Base-by-base conservation (phyloP, 1,140 invertebrate genomes). In the Geopemphigus sp. region DNA sequence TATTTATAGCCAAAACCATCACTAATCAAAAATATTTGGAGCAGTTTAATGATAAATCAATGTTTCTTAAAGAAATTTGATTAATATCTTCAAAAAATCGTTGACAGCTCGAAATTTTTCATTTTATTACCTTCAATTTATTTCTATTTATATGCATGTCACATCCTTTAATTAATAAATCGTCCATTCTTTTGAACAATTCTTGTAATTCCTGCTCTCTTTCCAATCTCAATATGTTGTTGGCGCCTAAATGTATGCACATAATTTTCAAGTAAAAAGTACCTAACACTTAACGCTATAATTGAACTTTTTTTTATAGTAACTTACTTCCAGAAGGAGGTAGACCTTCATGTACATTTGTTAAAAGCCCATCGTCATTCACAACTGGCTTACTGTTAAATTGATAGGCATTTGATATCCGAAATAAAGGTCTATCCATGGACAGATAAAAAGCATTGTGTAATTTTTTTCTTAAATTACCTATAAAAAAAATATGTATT, bases 311-410 rank as follows among this genome's bases (percentile, higher is more conserved):
- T 19, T 14, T 80, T 26, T 32, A 11, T 50, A 12, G 45, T 61
- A 50, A 76, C 73, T 76, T 64, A 81, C 81, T 66, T 81, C 80
- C 80, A 32, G 81, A 82, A 19, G 80, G 53, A 74, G 72, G 10
- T 17, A 82, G 47, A n/a, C 81, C 81, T 32, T 74, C 68, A 19
- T 82, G 81, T n/a, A 82, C 81, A 61, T 82, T 81, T 19, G 39
- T 64, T 22, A 82, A 78, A 29, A 76, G 57, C 17, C 74, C 74
- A 78, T 78, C 57, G 26, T 78, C 74, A 63, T 63, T 47, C 15
- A 47, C 22, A 45, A 47, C 10, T 78, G 57, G 39, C 17, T 59
- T 78, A 26, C 8, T 15, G 2, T 78, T 24, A 78, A 78, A 78
- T 78, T 61, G 22, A 50, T 78, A 78, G 45, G 74, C 57, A 61